These are phyloP conservation scores for Drosophila mimetica DNA, from an alignment of 2,888 invertebrate species.

Conservation along the genomic window DNA sequence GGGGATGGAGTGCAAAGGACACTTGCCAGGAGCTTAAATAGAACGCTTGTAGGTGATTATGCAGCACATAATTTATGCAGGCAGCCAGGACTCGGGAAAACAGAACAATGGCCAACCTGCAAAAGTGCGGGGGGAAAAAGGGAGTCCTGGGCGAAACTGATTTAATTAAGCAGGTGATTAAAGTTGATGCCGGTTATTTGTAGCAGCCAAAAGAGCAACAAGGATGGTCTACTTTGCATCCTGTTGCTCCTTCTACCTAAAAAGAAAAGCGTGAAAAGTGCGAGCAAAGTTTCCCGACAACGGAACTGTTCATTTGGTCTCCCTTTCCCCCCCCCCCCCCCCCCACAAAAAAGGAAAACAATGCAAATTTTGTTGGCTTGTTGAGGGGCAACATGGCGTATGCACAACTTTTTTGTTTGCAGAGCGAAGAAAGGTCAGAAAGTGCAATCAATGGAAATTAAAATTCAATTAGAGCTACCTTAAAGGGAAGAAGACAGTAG, in stretches of 20 bases:
- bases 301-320: conserved; percentile 27
- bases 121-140: background rate
- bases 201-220: conserved; percentile 63
- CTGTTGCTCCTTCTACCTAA: conserved; percentile 20
- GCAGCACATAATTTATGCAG: conserved; percentile 74
- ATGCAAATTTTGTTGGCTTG: conserved; percentile 55
- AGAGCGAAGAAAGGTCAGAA: conserved; percentile 12
- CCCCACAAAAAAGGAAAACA: conserved; percentile 25
- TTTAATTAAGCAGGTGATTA: conserved; percentile 83
- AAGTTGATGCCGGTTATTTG: conserved; percentile 81
- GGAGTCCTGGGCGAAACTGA: conserved; percentile 66
- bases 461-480: conserved; percentile 34
- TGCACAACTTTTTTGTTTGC: conserved; percentile 40
- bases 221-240: conserved; percentile 33
- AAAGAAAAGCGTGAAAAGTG: conserved; percentile 66
- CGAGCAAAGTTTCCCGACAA: conserved; percentile 58
- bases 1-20: conserved; percentile 33
- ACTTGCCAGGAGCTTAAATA: conserved; percentile 62
- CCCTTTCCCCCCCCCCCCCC: background rate
- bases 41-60: conserved; percentile 76
- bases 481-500: background rate
- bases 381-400: conserved; percentile 46
- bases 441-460: conserved; percentile 39
- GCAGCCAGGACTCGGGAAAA: conserved; percentile 29
- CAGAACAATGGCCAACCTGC: conserved; percentile 50